Evolutionary conservation across 2,113 vertebrate species (phyloP), one percentile per base, ranked within the genome.

Genomic region (Salvator merianae): DNA sequence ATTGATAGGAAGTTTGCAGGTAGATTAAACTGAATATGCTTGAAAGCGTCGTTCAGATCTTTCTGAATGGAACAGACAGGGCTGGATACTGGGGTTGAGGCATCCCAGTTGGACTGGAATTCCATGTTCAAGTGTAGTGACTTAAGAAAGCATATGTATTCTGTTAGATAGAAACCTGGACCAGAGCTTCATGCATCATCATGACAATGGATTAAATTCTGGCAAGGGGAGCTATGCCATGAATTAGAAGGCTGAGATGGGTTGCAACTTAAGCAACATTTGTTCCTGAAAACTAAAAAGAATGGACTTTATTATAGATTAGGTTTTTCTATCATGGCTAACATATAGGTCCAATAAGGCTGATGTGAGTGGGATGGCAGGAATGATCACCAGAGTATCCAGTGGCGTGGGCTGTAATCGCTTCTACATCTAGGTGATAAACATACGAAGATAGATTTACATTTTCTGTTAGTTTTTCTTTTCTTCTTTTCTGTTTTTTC

Each of bases 401-500:
- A 59, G 34, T 79, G 69, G 40, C 53, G 78, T 24, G 84, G 77
- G 38, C 0, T 71, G 16, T 70, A 16, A 0, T 38, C 84, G 66
- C 59, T 81, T 82, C 3, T 86, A 72, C 78, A 88, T 77, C 78
- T 84, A 20, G 4, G 8, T 62, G 75, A 71, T 78, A 79, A 34
- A 79, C 71, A n/a, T 34, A 34, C 43, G 77, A 68, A 77, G 24
- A 75, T 82, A 82, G 59, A 84, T 85, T 72, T 90, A 74, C 77
- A 83, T 72, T 72, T 90, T 93, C 81, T 88, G 50, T 20, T 78
- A 75, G 65, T 71, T 89, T 93, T 83, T 90, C 87, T 80, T 82
- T 82, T 88, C 88, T 86, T 91, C 88, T 86, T 91, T 88, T 89
- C 88, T 88, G 26, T 59, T 72, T 62, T 72, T 91, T 72, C 89